Evolutionary conservation across 2,888 invertebrate species (phyloP).

Genomic region (Drosophila neonasuta): DNA sequence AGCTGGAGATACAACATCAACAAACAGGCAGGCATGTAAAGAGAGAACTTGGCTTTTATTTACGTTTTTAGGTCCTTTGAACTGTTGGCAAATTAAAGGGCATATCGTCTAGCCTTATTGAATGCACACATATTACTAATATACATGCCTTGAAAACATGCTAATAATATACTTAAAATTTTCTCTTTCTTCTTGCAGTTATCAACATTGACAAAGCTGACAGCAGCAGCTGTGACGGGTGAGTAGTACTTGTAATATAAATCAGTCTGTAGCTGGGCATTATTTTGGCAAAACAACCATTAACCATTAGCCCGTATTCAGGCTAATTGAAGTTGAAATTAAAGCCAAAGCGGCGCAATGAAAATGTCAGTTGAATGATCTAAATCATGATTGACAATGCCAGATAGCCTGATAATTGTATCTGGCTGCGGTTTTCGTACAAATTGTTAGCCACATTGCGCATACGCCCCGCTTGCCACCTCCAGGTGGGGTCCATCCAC

Average conservation of each 20-base stretch:
- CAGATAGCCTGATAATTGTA: constrained; percentile 52
- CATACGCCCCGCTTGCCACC: constrained; percentile 32
- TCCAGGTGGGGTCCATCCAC: constrained; percentile 32
- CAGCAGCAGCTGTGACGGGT: constrained; percentile 8
- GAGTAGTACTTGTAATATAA: constrained; percentile 9
- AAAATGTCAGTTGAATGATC: constrained; percentile 18
- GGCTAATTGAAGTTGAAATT: constrained; percentile 19
- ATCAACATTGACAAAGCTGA: background rate
- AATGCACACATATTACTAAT: background rate
- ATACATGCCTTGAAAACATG: constrained; percentile 11
- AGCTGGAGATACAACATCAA: constrained; percentile 21
- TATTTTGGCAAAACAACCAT: constrained; percentile 1
- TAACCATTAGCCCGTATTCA: constrained; percentile 6
- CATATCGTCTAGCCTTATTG: constrained; percentile 5
- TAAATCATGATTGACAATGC: constrained; percentile 45
- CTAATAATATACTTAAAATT: constrained; percentile 19
- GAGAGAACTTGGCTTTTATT: constrained; percentile 8
- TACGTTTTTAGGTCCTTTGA: constrained; percentile 17
- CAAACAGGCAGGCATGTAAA: constrained; percentile 4
- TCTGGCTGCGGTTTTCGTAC: constrained; percentile 37
- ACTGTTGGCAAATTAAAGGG: constrained; percentile 10
- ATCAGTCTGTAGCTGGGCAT: background rate
- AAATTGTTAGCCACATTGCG: constrained; percentile 49
- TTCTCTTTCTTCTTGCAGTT: constrained; percentile 21
- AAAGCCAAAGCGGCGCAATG: constrained; percentile 3